These are phyloP conservation scores for Metopia argyrocephala DNA, from an alignment of 2,888 invertebrate genomes.

Conservation along the genomic window DNA sequence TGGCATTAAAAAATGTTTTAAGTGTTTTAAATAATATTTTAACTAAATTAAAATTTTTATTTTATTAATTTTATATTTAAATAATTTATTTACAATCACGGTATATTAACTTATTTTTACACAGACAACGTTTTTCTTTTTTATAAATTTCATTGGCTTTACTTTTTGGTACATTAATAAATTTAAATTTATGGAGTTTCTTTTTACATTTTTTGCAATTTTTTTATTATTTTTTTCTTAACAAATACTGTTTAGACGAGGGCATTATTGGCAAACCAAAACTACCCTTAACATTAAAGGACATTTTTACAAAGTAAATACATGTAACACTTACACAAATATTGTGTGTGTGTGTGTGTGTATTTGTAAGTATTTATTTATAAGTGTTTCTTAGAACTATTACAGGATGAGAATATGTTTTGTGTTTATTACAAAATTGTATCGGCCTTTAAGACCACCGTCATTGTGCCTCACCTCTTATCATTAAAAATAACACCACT, in stretches of 20 bases:
- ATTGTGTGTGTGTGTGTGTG: slow-evolving; percentile 9
- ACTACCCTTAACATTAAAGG: not conserved
- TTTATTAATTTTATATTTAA: not conserved
- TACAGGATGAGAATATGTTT: not conserved
- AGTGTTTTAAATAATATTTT: not conserved
- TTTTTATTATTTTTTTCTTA: no score
- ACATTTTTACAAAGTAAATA: not conserved
- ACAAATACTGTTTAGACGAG: not conserved
- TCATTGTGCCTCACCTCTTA: slow-evolving; percentile 77
- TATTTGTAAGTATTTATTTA: slow-evolving; percentile 8
- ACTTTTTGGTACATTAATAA: not conserved
- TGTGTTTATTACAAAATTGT: slow-evolving; percentile 66
- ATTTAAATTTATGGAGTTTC: no score
- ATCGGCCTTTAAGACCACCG: slow-evolving; percentile 72
- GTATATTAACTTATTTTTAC: not conserved
- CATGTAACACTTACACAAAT: slow-evolving; percentile 21
- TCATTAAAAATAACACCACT: slow-evolving; percentile 74
- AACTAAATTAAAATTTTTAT: not conserved
- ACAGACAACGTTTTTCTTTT: not conserved
- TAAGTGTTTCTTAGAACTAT: no score
- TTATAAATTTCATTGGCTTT: no score
- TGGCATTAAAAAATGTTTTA: not conserved
- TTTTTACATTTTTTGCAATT: no score
- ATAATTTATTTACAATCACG: not conserved
- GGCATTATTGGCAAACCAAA: not conserved